Evolutionary conservation across 2,797 vertebrate species (phyloP).

Genomic region (Rhynchotus rufescens): DNA sequence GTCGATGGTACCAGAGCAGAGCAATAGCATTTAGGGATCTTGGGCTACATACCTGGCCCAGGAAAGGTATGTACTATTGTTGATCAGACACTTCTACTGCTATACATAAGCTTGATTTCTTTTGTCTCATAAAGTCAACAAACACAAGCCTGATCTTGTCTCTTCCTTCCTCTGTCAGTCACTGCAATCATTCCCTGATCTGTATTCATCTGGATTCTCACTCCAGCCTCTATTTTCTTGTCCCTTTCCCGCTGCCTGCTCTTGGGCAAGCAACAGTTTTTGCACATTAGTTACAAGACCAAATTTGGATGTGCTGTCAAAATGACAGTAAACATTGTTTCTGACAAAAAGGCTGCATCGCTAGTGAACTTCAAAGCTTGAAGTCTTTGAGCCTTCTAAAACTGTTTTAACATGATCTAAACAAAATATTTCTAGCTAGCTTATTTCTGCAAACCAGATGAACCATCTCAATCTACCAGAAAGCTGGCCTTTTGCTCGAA

Average conservation of each 20-base stretch:
- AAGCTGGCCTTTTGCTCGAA: not conserved
- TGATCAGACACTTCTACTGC: not conserved
- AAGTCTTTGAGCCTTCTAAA: not conserved
- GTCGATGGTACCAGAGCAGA: not conserved
- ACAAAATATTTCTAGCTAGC: not conserved
- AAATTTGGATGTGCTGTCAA: not conserved
- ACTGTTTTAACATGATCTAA: not conserved
- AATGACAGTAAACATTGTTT: not conserved
- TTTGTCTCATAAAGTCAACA: not conserved
- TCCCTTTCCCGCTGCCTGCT: fast-evolving
- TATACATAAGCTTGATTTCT: not conserved
- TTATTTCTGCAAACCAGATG: not conserved
- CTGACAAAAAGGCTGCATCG: not conserved
- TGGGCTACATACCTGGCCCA: not conserved
- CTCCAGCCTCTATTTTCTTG: not conserved
- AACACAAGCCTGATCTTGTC: not conserved
- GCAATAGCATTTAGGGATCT: not conserved
- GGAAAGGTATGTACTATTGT: not conserved
- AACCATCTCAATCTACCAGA: not conserved
- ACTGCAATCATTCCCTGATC: not conserved
- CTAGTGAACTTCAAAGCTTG: not conserved
- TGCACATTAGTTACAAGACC: fast-evolving
- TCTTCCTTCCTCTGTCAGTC: not conserved
- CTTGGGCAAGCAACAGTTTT: not conserved
- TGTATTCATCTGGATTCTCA: not conserved